Evolutionary conservation across 2,888 invertebrate species (phyloP), one percentile per base, ranked within the genome.

Genomic region (Spisula subtruncata): DNA sequence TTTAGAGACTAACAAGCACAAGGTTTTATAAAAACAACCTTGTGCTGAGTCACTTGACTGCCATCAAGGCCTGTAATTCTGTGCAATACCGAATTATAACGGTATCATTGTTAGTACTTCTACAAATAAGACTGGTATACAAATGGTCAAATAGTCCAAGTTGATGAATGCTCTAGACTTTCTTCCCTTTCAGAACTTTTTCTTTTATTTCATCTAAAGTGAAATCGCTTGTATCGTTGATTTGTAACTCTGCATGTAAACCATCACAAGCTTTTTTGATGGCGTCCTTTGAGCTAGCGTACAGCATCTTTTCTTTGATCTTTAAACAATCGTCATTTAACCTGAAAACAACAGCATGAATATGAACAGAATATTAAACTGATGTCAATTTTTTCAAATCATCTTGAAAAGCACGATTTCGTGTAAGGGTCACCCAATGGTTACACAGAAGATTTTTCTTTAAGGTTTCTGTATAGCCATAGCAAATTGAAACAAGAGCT

Each of bases 271-370:
- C 60, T 35, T 60, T n/a, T 60, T 60, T 83, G 60, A 83, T 60
- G 1, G 18, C 83, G 25, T 35, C 29, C n/a, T 83, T 83, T 83
- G 85, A 56, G 56, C 85, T 85, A 18, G 85, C 41, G 41, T 85
- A 85, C 18, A 85, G 32, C 85, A 85, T 85, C 35, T 85, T 85
- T 51, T 85, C 80, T 25, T 80, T 85, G 80, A 85, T 35, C 25
- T n/a, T 56, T 75, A 48, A 54, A 0, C 51, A 48, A 56, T 83
- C 29, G 16, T 85, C 85, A 80, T 41, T n/a, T 54, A 85, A 54
- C 85, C 85, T 85, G 80, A 80, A 85, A 80, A 54, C n/a, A 83
- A 56, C 35, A 89, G 87, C 32, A 84, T 16, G 51, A 10, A 41
- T 41, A 41, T 41, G n/a, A n/a, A n/a, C n/a, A n/a, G n/a, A n/a